Evolutionary conservation across 2,113 vertebrate genomes (phyloP).

Genomic region (Phrynosoma blainvillii): DNA sequence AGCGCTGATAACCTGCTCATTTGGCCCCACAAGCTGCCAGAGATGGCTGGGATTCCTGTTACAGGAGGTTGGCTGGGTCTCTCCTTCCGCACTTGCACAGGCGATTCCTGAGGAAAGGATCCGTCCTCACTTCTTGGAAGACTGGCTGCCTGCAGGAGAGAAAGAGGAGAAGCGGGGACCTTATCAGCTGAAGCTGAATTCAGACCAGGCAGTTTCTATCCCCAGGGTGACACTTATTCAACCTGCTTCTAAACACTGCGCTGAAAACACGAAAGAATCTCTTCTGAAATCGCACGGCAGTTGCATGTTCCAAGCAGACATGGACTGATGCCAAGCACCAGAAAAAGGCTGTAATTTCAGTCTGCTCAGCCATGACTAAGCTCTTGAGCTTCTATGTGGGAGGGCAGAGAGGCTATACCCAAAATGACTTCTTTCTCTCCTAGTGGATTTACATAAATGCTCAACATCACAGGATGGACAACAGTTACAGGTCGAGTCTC

Average conservation of each 20-base stretch:
- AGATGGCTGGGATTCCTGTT: slow-evolving; percentile 62
- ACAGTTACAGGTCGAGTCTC: neutral
- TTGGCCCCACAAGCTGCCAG: slow-evolving; percentile 13
- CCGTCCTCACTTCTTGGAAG: slow-evolving; percentile 85
- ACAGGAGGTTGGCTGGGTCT: slow-evolving; percentile 77
- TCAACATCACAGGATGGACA: neutral
- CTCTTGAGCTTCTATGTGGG: neutral
- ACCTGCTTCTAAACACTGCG: neutral
- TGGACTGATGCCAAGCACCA: no score
- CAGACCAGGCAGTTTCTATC: neutral
- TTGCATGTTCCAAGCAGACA: neutral
- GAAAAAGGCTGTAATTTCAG: neutral
- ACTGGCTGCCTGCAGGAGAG: slow-evolving; percentile 81
- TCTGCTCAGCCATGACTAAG: neutral
- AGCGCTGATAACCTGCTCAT: slow-evolving; percentile 9
- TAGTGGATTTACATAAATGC: neutral
- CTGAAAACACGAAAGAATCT: neutral
- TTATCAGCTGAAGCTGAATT: neutral
- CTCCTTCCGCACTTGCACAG: slow-evolving; percentile 48
- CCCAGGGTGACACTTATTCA: neutral
- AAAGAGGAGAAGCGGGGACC: slow-evolving; percentile 25
- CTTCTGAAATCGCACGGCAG: neutral
- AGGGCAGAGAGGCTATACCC: neutral
- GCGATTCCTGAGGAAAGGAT: slow-evolving; percentile 59
- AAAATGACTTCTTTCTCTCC: neutral